Base-by-base conservation (phyloP, 37 sponge, comb jelly and placozoan genomes). In the Chondrosia reniformis region DNA sequence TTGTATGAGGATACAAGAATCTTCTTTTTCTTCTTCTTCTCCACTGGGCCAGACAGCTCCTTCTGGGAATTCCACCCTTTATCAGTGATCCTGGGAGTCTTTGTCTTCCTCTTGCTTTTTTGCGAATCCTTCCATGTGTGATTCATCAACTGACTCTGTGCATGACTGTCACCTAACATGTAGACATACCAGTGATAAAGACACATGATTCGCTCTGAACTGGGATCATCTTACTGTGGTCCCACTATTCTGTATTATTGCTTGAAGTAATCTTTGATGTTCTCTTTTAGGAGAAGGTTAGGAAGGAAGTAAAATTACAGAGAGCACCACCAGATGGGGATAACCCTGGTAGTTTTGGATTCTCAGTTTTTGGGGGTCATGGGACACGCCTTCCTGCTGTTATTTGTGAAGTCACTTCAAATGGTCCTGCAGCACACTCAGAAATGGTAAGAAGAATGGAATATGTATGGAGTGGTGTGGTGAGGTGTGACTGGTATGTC, bases 281-380 rank as follows among this genome's bases (percentile, higher is more conserved):
- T 28, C 2, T 24, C n/a, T 56, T 56, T 24, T 6, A 56, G 58
- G 3, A 2, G 58, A 6, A 56, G 27, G 42, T 69, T 41, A 44
- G 34, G n/a, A 82, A 82, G 65, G 40, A 30, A 22, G 75, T 82
- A 17, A 39, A 55, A 63, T 74, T 87, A 34, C 75, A 82, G 73
- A 5, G 88, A 28, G 54, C 71, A n/a, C 10, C 21, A 17, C 73
- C 45, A 13, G 37, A 41, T 7, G 32, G 58, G 21, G 79, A 65
- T 7, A 54, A 55, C 27, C 67, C 8, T 4, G 88, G 81, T 9
- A 76, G 82, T 3, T 94, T 94, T 85, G 95, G 95, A 2, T 90
- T 94, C 69, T 88, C 91, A 28, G 86, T 94, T 8, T 76, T 90
- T 42, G 95, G 95, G 15, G 95, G 95, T 34, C 67, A 74, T 78